These are phyloP conservation scores for Ascaphus truei DNA, from an alignment of 2,113 vertebrate genomes.

Conservation along the genomic window DNA sequence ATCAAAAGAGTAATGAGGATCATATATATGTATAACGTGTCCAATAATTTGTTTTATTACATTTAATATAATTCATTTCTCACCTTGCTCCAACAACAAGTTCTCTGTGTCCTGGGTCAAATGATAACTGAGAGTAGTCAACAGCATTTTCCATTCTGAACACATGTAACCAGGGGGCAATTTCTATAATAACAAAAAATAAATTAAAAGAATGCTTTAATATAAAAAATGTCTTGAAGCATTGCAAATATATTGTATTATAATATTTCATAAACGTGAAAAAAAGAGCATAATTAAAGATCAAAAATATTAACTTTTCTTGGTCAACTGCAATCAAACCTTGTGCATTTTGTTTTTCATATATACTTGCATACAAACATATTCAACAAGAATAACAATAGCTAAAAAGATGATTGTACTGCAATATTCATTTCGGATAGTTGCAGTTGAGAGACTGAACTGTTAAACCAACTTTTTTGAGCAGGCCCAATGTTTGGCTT, in stretches of 20 bases:
- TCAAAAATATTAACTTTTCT: not conserved
- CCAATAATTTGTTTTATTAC: no score
- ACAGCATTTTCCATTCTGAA: conserved; percentile 88
- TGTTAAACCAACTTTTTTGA: no score
- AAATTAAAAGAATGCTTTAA: conserved; percentile 37
- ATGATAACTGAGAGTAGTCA: conserved; percentile 94
- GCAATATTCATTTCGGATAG: no score
- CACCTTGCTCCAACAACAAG: conserved; percentile 96
- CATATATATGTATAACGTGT: not conserved
- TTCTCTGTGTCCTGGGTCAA: conserved; percentile 92
- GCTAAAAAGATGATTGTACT: no score
- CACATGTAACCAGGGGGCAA: conserved; percentile 87
- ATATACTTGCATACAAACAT: no score
- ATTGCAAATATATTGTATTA: no score
- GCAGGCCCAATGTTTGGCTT: no score
- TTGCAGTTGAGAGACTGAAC: no score
- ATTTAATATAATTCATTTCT: conserved; percentile 40
- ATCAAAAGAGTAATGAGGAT: not conserved
- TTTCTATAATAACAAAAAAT: conserved; percentile 73
- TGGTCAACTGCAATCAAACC: not conserved
- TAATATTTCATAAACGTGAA: not conserved
- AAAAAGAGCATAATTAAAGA: not conserved
- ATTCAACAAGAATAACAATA: no score
- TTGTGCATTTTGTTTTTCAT: not conserved
- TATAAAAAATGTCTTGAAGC: no score